These are phyloP conservation scores for Channa striata DNA, from an alignment of 2,797 vertebrate species.

Conservation along the genomic window DNA sequence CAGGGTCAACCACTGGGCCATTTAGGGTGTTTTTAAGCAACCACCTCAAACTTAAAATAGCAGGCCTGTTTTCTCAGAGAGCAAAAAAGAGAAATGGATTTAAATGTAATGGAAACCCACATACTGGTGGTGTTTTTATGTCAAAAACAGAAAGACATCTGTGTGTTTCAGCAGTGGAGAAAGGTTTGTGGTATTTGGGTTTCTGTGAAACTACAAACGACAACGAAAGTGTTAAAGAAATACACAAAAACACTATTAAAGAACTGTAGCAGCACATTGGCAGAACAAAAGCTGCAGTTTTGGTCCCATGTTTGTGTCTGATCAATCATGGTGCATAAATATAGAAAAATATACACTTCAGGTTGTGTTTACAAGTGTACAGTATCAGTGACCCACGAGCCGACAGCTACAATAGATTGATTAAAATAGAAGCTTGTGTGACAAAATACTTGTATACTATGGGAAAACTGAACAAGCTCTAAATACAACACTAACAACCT, in stretches of 20 bases:
- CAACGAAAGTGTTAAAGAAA: no score
- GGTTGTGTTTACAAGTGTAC: no score
- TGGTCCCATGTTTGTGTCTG: no score
- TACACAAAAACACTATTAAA: no score
- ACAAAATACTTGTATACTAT: background rate
- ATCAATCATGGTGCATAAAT: no score
- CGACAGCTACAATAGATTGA: no score
- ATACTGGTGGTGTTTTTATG: slow-evolving; percentile 23
- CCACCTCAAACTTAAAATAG: slow-evolving; percentile 51
- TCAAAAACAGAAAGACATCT: slow-evolving; percentile 34
- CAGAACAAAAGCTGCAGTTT: no score
- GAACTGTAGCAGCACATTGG: background rate
- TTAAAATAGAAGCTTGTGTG: no score
- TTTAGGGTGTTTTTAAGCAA: slow-evolving; percentile 40
- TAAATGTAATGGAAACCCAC: slow-evolving; percentile 45
- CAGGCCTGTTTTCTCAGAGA: slow-evolving; percentile 31
- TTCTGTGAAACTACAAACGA: no score
- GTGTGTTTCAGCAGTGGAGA: slow-evolving; percentile 29
- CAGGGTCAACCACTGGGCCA: slow-evolving; percentile 40
- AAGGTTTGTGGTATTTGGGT: slow-evolving; percentile 27
- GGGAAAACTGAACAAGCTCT: background rate
- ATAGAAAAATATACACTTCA: no score
- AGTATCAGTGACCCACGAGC: no score
- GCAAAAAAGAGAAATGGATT: slow-evolving; percentile 32
- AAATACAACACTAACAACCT: background rate